Evolutionary conservation across 2,888 invertebrate genomes (phyloP).

Genomic region (Drosophila niveifrons): DNA sequence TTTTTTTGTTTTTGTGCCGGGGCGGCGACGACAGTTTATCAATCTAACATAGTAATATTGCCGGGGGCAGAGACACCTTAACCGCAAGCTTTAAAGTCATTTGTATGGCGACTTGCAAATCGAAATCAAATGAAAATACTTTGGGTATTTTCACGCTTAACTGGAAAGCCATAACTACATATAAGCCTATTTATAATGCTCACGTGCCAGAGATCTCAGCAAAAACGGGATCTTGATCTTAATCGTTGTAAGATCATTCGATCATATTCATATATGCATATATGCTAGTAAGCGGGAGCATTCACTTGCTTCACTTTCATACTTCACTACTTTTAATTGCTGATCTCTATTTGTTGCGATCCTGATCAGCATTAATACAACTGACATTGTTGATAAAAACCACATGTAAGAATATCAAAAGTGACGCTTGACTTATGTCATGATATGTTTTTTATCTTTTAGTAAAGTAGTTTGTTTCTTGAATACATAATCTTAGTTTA

Average conservation of each 20-base stretch:
- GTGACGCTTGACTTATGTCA: not conserved
- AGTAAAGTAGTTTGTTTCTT: too few relatives aligned
- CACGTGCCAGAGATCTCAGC: slow-evolving; percentile 31
- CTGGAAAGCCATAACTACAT: slow-evolving; percentile 29
- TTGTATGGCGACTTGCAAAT: slow-evolving; percentile 31
- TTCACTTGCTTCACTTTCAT: slow-evolving; percentile 21
- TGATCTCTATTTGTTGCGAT: slow-evolving; percentile 6
- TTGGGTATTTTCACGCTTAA: slow-evolving; percentile 56
- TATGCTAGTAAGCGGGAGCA: not conserved
- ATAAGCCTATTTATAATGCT: slow-evolving; percentile 49
- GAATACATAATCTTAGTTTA: too few relatives aligned
- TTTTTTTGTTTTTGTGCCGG: not conserved
- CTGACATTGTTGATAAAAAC: not conserved
- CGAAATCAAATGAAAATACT: slow-evolving; percentile 33
- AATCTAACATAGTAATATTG: slow-evolving; percentile 46
- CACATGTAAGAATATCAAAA: not conserved
- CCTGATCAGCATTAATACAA: slow-evolving; percentile 4
- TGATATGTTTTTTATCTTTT: too few relatives aligned
- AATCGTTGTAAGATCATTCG: not conserved
- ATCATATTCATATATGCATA: not conserved
- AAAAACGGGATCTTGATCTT: not conserved
- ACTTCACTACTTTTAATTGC: not conserved
- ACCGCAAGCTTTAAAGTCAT: slow-evolving; percentile 33
- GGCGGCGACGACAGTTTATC: slow-evolving; percentile 63
- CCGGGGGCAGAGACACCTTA: slow-evolving; percentile 30